Evolutionary conservation across 2,888 invertebrate genomes (phyloP).

Genomic region (Limnephilus rhombicus): DNA sequence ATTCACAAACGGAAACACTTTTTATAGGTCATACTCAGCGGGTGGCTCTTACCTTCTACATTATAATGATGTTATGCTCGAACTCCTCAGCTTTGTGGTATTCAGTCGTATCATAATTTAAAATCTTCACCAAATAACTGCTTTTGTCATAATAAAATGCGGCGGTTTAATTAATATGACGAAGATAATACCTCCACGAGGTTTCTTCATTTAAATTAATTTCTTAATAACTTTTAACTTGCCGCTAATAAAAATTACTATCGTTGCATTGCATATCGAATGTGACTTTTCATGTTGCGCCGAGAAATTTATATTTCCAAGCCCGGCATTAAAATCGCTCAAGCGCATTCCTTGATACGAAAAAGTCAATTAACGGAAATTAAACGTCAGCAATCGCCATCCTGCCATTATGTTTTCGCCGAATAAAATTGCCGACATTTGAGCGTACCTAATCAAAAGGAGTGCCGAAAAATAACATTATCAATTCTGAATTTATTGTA

Average conservation of each 20-base stretch:
- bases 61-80: background rate
- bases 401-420: background rate
- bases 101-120: too few relatives aligned
- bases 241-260: background rate
- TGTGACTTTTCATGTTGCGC: background rate
- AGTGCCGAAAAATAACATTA: background rate
- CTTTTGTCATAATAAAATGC: background rate
- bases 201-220: slow-evolving; percentile 16
- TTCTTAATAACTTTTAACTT: background rate
- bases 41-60: background rate
- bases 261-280: background rate
- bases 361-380: slow-evolving; percentile 43
- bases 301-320: slow-evolving; percentile 12
- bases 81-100: background rate
- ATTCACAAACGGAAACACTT: background rate
- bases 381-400: slow-evolving; percentile 36
- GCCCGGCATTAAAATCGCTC: slow-evolving; percentile 27
- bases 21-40: background rate
- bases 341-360: slow-evolving; percentile 26
- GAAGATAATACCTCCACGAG: background rate
- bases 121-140: background rate
- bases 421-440: background rate
- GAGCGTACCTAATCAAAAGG: background rate
- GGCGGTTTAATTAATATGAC: background rate
- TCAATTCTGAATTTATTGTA: background rate